Conservation (phyloP, 1,140 invertebrate genomes). For the Drosophila biarmipes region DNA sequence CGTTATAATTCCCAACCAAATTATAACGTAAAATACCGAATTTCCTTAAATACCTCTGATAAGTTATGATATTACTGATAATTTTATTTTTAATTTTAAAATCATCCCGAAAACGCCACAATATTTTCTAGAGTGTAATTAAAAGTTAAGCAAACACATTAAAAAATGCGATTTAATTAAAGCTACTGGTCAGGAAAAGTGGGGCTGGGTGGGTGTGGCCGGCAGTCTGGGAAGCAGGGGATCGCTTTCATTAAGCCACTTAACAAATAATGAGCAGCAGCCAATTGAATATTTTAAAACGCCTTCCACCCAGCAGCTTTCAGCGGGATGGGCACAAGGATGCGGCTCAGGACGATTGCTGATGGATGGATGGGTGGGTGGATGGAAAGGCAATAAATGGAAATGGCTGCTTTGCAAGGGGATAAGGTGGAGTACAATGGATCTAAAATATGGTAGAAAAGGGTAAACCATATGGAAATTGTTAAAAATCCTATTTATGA, state of each 20-base stretch:
- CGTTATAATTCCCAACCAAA: no score
- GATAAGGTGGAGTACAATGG: neutral
- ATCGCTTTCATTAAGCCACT: conserved; percentile 77
- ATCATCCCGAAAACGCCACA: neutral
- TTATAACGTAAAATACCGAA: no score
- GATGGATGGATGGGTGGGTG: conserved; percentile 7
- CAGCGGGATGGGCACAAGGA: conserved; percentile 1
- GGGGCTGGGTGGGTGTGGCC: no score
- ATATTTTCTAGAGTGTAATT: conserved; percentile 22
- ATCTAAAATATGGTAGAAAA: neutral
- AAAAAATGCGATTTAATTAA: conserved; percentile 77
- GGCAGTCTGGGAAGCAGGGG: neutral
- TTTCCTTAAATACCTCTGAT: neutral
- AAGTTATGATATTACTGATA: neutral
- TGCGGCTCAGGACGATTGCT: conserved; percentile 10
- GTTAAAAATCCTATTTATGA: no score
- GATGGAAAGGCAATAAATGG: neutral
- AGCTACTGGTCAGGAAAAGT: conserved; percentile 41
- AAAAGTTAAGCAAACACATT: conserved; percentile 76
- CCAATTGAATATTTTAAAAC: conserved; percentile 75
- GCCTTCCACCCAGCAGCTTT: conserved; percentile 6
- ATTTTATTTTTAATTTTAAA: neutral
- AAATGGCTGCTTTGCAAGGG: neutral
- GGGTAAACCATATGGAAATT: no score
- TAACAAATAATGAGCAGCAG: conserved; percentile 79